Evolutionary conservation across 2,797 vertebrate species (phyloP).

Genomic region (Schizopygopsis pylzovi): DNA sequence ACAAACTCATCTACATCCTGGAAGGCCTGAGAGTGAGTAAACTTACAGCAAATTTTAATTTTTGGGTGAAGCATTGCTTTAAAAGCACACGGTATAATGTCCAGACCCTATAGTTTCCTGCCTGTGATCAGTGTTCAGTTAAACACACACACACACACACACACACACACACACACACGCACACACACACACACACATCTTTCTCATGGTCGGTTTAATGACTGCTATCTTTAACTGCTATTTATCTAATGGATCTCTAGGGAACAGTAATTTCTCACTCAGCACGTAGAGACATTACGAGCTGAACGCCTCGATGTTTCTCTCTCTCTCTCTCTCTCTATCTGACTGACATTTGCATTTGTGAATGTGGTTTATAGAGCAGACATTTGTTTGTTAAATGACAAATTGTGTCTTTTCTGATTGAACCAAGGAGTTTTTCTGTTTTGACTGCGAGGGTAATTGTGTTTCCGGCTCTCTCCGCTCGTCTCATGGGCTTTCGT

Average conservation of each 20-base stretch:
- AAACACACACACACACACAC: not conserved
- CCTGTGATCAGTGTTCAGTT: constrained; percentile 27
- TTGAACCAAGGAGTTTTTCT: not conserved
- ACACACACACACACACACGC: not conserved
- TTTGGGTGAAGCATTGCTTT: not conserved
- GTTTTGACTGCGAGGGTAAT: not conserved
- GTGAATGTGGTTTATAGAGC: not conserved
- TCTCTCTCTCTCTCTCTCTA: not conserved
- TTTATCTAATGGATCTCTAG: constrained; percentile 42
- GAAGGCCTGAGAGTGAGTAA: not conserved
- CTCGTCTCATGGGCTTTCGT: constrained; percentile 8
- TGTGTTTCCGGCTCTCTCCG: not conserved
- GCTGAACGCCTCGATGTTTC: not conserved
- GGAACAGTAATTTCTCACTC: constrained; percentile 40
- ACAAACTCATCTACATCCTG: not conserved
- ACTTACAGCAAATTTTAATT: not conserved
- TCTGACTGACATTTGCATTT: not conserved
- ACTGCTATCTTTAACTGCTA: constrained; percentile 47
- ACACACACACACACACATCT: not conserved
- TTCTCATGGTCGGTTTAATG: constrained; percentile 34
- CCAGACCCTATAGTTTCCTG: constrained; percentile 20
- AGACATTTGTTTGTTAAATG: not conserved
- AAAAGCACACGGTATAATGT: not conserved
- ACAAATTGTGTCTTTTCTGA: not conserved
- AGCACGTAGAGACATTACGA: constrained; percentile 21